A percentile compares a stretch with the other conserved stretches of the same genome.
These are phyloP conservation scores for Lathronympha strigana DNA, from an alignment of 2,888 invertebrate species.

Conservation along the genomic window DNA sequence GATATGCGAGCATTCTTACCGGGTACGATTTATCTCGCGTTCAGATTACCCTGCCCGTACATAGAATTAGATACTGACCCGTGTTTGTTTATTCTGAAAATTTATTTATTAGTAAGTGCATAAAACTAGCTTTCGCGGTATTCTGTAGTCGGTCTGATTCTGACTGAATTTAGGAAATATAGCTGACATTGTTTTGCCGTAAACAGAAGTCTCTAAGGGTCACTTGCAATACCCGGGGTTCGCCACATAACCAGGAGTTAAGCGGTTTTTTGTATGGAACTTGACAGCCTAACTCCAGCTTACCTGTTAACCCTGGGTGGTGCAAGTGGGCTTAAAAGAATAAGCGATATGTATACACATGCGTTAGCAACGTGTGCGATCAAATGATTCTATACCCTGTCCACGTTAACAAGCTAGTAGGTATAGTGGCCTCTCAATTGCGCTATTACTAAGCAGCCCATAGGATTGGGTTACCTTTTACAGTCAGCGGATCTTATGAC, in stretches of 20 bases:
- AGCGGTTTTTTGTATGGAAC: no score
- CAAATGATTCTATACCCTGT: neutral
- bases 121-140: conserved; percentile 14
- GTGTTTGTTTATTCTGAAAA: conserved; percentile 34
- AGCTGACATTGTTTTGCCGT: no score
- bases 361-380: neutral
- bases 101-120: conserved; percentile 30
- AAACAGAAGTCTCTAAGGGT: no score
- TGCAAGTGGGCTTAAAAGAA: no score
- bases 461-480: neutral
- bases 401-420: no score
- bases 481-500: neutral
- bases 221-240: no score
- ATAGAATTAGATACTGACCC: conserved; percentile 44
- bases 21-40: conserved; percentile 59
- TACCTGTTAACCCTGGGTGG: no score
- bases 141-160: neutral
- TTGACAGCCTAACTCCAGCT: no score
- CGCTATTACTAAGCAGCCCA: conserved; percentile 5
- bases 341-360: neutral
- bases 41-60: conserved; percentile 58
- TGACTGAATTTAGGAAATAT: neutral
- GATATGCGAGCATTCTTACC: conserved; percentile 61
- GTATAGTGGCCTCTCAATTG: no score
- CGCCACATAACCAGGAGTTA: no score